Conservation (phyloP, 2,113 vertebrate genomes). For the Tetrao urogallus region DNA sequence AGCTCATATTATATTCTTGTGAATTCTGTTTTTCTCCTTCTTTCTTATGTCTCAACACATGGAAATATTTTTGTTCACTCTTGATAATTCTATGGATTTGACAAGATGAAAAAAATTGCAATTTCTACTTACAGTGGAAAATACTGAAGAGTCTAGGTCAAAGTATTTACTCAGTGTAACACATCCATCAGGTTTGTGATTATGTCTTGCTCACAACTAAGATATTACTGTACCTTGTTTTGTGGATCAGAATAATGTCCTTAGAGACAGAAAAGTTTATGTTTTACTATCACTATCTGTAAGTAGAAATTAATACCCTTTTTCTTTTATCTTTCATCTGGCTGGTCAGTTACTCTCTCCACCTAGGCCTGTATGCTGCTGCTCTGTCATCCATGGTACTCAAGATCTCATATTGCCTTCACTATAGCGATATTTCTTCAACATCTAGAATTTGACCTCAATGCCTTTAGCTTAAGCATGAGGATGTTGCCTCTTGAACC, state of each 20-base stretch:
- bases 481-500: conserved; percentile 1
- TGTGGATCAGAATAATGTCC: background rate
- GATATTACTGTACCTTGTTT: background rate
- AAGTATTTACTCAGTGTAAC: background rate
- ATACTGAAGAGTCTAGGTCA: background rate
- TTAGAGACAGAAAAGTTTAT: background rate
- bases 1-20: background rate
- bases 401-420: background rate
- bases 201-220: background rate
- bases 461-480: background rate
- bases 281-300: background rate
- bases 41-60: background rate
- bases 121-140: conserved; percentile 14
- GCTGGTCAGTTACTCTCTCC: background rate
- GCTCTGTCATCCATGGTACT: fast-evolving
- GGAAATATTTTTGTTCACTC: background rate
- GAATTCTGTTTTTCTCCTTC: background rate
- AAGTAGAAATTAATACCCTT: background rate
- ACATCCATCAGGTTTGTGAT: background rate
- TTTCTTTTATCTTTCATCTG: background rate
- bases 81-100: background rate
- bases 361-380: background rate
- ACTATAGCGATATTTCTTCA: background rate
- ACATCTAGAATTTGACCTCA: background rate
- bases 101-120: background rate